These are phyloP conservation scores for Aphidius colemani DNA, from an alignment of 2,888 invertebrate species.

Conservation along the genomic window DNA sequence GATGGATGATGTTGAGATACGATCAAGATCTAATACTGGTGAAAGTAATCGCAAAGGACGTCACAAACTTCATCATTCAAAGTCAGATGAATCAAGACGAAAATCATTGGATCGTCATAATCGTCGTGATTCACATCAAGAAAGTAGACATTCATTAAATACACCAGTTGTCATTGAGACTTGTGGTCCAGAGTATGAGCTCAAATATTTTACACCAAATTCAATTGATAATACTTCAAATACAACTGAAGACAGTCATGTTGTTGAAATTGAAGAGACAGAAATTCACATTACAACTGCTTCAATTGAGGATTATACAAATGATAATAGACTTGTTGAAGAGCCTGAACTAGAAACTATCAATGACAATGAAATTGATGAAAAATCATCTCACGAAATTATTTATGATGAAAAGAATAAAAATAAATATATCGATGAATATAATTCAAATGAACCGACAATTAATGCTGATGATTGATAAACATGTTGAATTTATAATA, in stretches of 20 bases:
- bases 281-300: constrained; percentile 28
- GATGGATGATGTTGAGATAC: constrained; percentile 46
- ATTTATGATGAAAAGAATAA: constrained; percentile 16
- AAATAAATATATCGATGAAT: background rate
- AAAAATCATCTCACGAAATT: constrained; percentile 14
- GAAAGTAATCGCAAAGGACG: constrained; percentile 48
- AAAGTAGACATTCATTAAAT: constrained; percentile 47
- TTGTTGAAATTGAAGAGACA: constrained; percentile 45
- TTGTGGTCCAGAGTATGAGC: constrained; percentile 43
- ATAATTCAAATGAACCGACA: constrained; percentile 27
- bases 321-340: constrained; percentile 49
- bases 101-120: constrained; percentile 52
- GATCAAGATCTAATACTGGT: constrained; percentile 49
- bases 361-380: constrained; percentile 40
- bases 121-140: constrained; percentile 45
- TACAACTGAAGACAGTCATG: constrained; percentile 45
- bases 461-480: constrained; percentile 33
- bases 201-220: constrained; percentile 49
- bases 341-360: constrained; percentile 55
- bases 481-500: background rate
- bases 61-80: constrained; percentile 53
- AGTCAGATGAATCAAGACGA: constrained; percentile 54
- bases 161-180: constrained; percentile 44
- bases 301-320: constrained; percentile 43
- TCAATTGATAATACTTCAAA: constrained; percentile 47